Percentiles rank a stretch among this genome's conserved stretches.
Conservation (phyloP, 2,113 vertebrate species). For the Psittacula cyanocephala region DNA sequence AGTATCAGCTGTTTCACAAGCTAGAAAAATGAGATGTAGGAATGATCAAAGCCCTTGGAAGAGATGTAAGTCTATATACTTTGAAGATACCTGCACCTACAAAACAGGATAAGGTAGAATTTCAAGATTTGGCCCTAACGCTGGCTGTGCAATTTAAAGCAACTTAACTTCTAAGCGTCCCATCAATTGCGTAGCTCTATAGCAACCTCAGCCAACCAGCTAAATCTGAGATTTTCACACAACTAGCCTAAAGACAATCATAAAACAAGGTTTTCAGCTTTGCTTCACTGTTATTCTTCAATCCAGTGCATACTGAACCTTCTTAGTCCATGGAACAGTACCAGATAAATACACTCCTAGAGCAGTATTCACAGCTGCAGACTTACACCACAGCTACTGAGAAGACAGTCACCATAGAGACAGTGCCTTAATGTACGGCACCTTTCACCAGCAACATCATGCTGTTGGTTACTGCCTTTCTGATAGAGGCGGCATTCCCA, state of each 20-base stretch:
- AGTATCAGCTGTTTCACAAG: background rate
- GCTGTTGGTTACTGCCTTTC: background rate
- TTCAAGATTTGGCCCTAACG: background rate
- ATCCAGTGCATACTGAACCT: background rate
- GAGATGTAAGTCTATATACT: background rate
- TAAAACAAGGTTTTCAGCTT: background rate
- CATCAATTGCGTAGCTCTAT: background rate
- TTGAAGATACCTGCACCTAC: background rate
- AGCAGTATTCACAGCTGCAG: background rate
- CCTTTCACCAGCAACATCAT: background rate
- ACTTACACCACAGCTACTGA: background rate
- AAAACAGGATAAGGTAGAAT: background rate
- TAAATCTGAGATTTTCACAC: background rate
- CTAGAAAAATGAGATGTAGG: background rate
- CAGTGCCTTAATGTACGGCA: background rate
- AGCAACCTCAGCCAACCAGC: background rate
- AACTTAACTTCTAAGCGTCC: background rate
- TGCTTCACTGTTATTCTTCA: background rate
- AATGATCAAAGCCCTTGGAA: background rate
- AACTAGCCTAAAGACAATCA: background rate
- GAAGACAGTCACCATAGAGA: background rate
- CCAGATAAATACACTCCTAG: background rate
- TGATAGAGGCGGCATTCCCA: background rate
- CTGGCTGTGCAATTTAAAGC: background rate
- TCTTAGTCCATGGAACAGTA: background rate